These are phyloP conservation scores for Acomys russatus DNA, from an alignment of 2,797 vertebrate species.

Conservation along the genomic window DNA sequence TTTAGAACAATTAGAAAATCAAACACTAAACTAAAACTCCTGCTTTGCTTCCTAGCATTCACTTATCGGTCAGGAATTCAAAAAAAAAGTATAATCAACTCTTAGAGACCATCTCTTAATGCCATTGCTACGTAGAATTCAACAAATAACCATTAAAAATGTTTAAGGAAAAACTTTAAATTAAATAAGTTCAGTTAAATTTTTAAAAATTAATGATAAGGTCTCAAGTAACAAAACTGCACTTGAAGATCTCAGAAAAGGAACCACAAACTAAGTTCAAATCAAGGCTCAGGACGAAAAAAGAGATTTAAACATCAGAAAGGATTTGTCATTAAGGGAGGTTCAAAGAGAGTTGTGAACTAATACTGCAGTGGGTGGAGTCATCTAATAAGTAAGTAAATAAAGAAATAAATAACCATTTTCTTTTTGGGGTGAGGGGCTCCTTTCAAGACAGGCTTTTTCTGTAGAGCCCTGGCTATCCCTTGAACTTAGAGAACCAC, in stretches of 20 bases:
- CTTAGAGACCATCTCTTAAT: neutral
- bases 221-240: neutral
- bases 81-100: neutral
- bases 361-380: neutral
- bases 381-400: conserved; percentile 34
- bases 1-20: neutral
- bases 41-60: conserved; percentile 28
- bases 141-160: neutral
- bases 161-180: neutral
- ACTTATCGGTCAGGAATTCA: neutral
- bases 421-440: too few species aligned
- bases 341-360: conserved; percentile 13
- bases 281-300: neutral
- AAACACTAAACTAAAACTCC: neutral
- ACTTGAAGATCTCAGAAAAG: neutral
- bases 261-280: neutral
- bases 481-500: neutral
- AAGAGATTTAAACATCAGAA: neutral
- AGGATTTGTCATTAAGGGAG: neutral
- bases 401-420: neutral
- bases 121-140: neutral
- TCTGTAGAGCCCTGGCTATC: neutral
- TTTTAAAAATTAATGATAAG: neutral
- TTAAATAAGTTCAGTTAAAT: neutral
- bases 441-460: neutral